Conservation (phyloP, 2,113 vertebrate species). For the Elephas maximus region DNA sequence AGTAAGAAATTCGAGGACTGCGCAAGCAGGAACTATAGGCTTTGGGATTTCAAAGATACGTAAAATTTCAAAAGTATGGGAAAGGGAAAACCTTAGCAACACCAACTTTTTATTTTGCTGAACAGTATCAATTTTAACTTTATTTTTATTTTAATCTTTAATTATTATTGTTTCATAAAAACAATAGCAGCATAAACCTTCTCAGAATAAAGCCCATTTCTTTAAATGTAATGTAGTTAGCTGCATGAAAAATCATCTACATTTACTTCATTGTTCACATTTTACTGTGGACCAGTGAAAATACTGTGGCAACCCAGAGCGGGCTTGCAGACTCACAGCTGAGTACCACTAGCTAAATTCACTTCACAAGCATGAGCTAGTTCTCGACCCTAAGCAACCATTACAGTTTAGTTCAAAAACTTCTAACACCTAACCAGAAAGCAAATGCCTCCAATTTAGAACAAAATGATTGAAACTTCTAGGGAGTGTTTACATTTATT, state of each 20-base stretch:
- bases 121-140: conserved; percentile 26
- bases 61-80: background rate
- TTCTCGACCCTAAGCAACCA: background rate
- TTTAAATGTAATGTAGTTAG: conserved; percentile 38
- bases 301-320: background rate
- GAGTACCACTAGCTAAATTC: background rate
- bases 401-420: conserved; percentile 33
- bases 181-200: background rate
- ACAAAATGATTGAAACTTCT: conserved; percentile 22
- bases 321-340: background rate
- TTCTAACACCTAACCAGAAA: background rate
- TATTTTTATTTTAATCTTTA: background rate
- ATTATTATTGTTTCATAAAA: background rate
- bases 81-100: background rate
- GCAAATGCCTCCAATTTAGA: conserved; percentile 18
- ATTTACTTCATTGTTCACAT: background rate
- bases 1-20: background rate
- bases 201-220: background rate
- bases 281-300: background rate
- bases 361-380: background rate
- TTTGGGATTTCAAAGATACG: conserved; percentile 51
- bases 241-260: conserved; percentile 44
- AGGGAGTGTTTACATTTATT: conserved; percentile 24
- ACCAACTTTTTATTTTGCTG: background rate
- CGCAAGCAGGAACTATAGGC: background rate